A percentile compares a stretch with the other conserved stretches of the same genome.
Evolutionary conservation across 2,888 invertebrate genomes (phyloP).

Genomic region (Eupithecia pulchellata): DNA sequence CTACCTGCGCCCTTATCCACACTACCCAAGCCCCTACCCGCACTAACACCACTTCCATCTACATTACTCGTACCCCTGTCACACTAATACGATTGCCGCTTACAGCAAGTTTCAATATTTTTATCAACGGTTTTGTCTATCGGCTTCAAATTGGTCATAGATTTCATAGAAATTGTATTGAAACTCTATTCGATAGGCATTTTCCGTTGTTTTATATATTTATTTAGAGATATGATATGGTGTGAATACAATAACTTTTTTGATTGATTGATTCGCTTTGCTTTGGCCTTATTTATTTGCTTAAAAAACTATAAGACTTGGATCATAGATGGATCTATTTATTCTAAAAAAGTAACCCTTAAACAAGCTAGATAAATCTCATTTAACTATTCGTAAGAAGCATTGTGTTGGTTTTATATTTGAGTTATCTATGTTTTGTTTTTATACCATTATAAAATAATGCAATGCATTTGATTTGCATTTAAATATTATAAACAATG

Average conservation of each 20-base stretch:
- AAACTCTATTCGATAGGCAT: not conserved
- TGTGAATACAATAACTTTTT: not conserved
- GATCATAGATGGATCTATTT: not conserved
- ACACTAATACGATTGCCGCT: not conserved
- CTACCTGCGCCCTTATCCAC: not conserved
- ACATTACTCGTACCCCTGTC: not conserved
- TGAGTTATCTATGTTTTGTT: not conserved
- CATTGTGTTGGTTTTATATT: not conserved
- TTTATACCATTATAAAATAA: constrained; percentile 1
- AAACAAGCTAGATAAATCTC: not conserved
- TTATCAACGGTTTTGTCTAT: not conserved
- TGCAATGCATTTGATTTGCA: constrained; percentile 30
- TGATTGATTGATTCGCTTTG: not conserved
- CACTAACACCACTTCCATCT: not conserved
- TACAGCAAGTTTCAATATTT: not conserved
- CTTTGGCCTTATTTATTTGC: not conserved
- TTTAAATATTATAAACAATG: constrained; percentile 19
- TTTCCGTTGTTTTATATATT: not conserved
- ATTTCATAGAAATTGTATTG: not conserved
- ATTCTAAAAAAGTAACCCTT: not conserved
- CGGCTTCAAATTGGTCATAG: not conserved
- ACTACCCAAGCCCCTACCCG: not conserved
- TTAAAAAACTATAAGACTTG: not conserved
- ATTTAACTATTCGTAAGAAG: constrained; percentile 3
- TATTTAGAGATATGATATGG: not conserved